phyloP scores from a whole-genome alignment of 2,888 invertebrate genomes.

The Acleris emargana region DNA sequence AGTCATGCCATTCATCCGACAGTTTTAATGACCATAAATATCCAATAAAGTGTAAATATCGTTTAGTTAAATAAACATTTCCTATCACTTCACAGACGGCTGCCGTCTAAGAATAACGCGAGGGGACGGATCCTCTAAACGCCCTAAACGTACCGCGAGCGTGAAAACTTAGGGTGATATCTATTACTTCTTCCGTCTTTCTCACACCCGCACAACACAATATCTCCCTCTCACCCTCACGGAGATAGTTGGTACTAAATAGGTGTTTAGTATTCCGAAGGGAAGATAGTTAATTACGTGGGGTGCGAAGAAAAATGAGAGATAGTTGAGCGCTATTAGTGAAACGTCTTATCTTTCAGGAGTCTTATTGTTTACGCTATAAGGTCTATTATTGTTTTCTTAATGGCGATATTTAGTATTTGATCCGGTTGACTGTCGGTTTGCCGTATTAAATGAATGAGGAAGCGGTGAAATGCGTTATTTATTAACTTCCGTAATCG shows the following conservation, averaged over 20 bases:
- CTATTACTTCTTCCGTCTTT: conserved; percentile 56
- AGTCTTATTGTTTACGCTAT: conserved; percentile 36
- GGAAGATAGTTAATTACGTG: conserved; percentile 78
- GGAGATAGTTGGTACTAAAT: conserved; percentile 75
- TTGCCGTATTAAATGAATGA: conserved; percentile 62
- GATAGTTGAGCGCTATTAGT: conserved; percentile 41
- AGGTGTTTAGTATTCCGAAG: conserved; percentile 82
- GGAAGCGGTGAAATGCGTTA: conserved; percentile 50
- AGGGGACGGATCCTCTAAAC: conserved; percentile 54
- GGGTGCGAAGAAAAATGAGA: conserved; percentile 76
- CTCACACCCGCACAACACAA: conserved; percentile 44
- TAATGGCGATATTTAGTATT: conserved; percentile 30
- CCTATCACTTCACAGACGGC: conserved; percentile 72
- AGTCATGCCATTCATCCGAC: conserved; percentile 8
- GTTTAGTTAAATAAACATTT: conserved; percentile 55
- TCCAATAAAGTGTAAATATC: conserved; percentile 35
- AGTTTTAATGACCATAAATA: conserved; percentile 29
- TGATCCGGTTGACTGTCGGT: conserved; percentile 48
- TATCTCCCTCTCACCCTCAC: conserved; percentile 50
- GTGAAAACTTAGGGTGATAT: conserved; percentile 69
- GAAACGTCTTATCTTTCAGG: conserved; percentile 17
- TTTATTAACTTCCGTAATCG: conserved; percentile 32
- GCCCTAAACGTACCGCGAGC: conserved; percentile 60
- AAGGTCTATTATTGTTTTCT: conserved; percentile 40
- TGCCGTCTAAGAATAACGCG: conserved; percentile 58